Evolutionary conservation across 2,113 vertebrate genomes (phyloP), one percentile per base, ranked within the genome.

Genomic region (Silurus meridionalis): DNA sequence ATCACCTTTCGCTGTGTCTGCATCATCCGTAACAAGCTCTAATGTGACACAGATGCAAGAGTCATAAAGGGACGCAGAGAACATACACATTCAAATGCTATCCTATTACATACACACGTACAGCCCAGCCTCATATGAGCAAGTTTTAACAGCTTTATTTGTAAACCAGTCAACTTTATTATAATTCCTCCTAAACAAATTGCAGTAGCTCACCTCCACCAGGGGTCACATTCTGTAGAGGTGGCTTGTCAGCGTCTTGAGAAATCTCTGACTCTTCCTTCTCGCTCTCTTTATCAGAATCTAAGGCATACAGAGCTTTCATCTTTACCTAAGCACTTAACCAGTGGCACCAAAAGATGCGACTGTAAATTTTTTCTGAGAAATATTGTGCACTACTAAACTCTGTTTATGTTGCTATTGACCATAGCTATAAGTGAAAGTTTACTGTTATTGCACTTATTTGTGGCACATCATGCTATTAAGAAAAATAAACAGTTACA

Each of bases 261-360:
- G 88, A 84, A 15, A 92, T 89, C 28, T 87, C 37, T 19, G 87
- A 85, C 66, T 93, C 91, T 57, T 61, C 88, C 53, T 87, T 91
- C 53, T 91, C 90, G 0, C 61, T 88, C 69, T 91, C 91, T 80
- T 94, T 91, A 46, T 94, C 94, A 55, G 92, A 92, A 50, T 94
- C 95, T 95, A 89, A 25, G 88, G 83, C 8, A 88, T 17, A 90
- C 15, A 67, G 6, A 77, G 21, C 21, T 28, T 21, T 25, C 7
- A 21, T 86, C 28, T 82, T 25, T 52, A 77, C 25, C 57, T 61
- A 17, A 83, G 63, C 72, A 66, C 58, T 80, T 19, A 60, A 50
- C 10, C n/a, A 58, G 23, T 74, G 2, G n/a, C 37, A 60, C 19
- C 64, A 48, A 75, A 37, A 37, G 37, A 37, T 37, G 1, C 37